phyloP scores from a whole-genome alignment of 2,113 vertebrate genomes.

The Rhipidura dahli region DNA sequence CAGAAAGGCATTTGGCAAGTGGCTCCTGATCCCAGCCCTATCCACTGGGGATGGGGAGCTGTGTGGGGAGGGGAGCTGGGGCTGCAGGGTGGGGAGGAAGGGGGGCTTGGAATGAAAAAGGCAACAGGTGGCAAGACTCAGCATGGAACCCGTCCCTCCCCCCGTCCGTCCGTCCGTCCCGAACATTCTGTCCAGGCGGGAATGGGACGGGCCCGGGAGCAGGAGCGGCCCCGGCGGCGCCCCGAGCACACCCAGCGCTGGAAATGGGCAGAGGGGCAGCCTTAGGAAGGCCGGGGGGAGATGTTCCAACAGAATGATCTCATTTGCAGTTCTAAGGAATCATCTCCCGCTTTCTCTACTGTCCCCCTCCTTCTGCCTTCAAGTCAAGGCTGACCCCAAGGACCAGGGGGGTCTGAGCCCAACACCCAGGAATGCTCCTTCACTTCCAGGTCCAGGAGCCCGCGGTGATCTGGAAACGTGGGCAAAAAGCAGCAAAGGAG shows the following conservation, averaged over 20 bases:
- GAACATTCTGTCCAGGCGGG: neutral
- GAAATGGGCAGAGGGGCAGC: neutral
- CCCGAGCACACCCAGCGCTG: neutral
- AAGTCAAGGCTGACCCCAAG: neutral
- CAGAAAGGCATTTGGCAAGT: slow-evolving; percentile 70
- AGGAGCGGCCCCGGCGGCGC: neutral
- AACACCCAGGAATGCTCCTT: neutral
- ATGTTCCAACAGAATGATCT: neutral
- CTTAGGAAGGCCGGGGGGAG: neutral
- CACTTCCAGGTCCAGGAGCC: neutral
- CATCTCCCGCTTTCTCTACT: neutral
- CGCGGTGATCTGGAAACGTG: neutral
- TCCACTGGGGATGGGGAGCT: slow-evolving; percentile 52
- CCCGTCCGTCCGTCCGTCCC: neutral
- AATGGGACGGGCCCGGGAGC: neutral
- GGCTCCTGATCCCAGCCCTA: slow-evolving; percentile 45
- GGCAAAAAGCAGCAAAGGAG: neutral
- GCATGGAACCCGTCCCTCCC: neutral
- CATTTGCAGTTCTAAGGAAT: neutral
- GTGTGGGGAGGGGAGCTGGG: slow-evolving; percentile 9
- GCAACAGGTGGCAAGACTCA: slow-evolving; percentile 69
- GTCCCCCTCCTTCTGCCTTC: too few relatives aligned
- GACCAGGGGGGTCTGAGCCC: neutral
- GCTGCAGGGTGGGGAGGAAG: slow-evolving; percentile 26
- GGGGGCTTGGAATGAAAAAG: slow-evolving; percentile 40